Base-by-base conservation (phyloP, 2,888 invertebrate species). In the Nineta flava region DNA sequence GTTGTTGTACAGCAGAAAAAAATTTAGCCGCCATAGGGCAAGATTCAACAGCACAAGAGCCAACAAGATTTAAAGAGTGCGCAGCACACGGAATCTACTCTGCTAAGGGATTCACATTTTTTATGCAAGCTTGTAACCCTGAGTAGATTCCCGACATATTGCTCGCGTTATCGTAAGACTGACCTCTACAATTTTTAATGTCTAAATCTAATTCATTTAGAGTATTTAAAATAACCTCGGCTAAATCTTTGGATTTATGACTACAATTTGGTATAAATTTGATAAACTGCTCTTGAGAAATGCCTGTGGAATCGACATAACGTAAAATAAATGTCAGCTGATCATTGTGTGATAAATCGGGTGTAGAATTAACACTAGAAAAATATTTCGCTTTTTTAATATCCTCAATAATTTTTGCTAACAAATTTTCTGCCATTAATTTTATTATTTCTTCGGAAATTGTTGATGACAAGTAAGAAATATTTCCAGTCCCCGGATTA, bases 381-480 rank as follows among this genome's bases (percentile, higher is more conserved):
- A 43, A 43, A 43, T 43, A 43, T 43, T 43, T 43, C 16, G 43
- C 17, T 16, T n/a, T 43, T 43, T 15, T 43, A 15, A 43, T 43
- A 9, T 43, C 43, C 4, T 43, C 43, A 15, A 9, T 15, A 16
- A 43, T 43, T 12, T 43, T 9, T 43, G 7, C 15, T 10, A 43
- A 43, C 9, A 58, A 53, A 56, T 57, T 56, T 34, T 57, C 35
- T 32, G 54, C 55, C 56, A 62, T 57, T 26, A 61, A 50, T 40
- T 46, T 32, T 55, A 60, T 60, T 47, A 62, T 55, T 50, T 61
- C 58, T 51, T 62, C 59, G 49, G 59, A 60, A 48, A 58, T 52
- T 35, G 57, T 59, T 40, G 54, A 53, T 35, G 58, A 59, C 50
- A 60, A 53, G 52, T 61, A 60, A 50, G 49, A 55, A 35, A 56